Evolutionary conservation across 2,888 invertebrate genomes (phyloP), one percentile per base, ranked within the genome.

Genomic region (Rhynchonema sp.): DNA sequence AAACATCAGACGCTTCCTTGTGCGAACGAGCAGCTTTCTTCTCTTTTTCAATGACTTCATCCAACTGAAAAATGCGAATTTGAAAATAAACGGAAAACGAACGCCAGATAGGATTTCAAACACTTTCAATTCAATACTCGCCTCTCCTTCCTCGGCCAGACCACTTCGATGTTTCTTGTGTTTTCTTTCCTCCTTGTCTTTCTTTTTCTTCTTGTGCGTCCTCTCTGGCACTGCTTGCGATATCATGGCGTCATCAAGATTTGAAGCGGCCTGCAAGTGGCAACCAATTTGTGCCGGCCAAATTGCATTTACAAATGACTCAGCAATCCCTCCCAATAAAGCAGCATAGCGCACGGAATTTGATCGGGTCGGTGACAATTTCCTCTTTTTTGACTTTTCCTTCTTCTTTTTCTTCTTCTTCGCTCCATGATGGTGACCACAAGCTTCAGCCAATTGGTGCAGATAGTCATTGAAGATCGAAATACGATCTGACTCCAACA

Each of bases 401-500:
- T 59, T 59, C 20, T 56, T 55, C 59, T 67, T 66, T 57, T 66
- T 65, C 56, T 66, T 65, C 63, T 65, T 66, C 58, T 66, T 64
- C 49, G 59, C 63, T 61, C 66, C 65, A 59, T 65, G 64, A 61
- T 69, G 69, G 27, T 64, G 64, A 58, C 68, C 67, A 25, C 65
- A 57, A 27, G 66, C 69, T 55, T 63, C 84, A 78, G 75, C 74
- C 49, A 78, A 60, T n/a, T 72, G 68, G 26, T 67, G 64, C 22
- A 76, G 67, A 64, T 73, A 78, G 60, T 76, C 76, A 63, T 83
- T 84, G 74, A 84, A 88, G 63, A 85, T 78, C 62, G 84, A 79
- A 55, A 84, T 81, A 58, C 86, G 80, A 68, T 92, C 91, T 53
- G 83, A 83, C 66, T 91, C 86, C 25, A 80, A 72, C 0, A 80